Base-by-base conservation (phyloP, 1,140 invertebrate species). In the Brachionus sp. region DNA sequence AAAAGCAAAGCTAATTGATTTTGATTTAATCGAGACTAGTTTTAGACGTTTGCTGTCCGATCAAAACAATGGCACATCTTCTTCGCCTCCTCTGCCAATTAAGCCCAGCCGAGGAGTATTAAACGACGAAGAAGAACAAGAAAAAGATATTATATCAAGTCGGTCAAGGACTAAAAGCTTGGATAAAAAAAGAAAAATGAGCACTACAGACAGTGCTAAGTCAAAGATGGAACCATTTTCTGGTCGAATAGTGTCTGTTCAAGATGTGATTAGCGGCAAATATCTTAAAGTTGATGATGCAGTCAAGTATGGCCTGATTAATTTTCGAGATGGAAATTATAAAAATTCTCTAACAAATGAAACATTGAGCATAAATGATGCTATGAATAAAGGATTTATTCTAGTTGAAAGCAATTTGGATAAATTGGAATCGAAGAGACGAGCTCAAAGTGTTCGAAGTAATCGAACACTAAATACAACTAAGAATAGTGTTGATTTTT, bases 311-410 rank as follows among this genome's bases (percentile, higher is more conserved):
- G 70, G 70, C 6, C 12, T 75, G 5, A 75, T 75, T 25, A 75
- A 75, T 46, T 75, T 75, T 33, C 23, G 16, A 0, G 42, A 75
- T 39, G 70, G 39, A 25, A 46, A 42, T 29, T 75, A 50, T 7
- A 75, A 75, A 46, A 75, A 75, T 75, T 75, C 70, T 5, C n/a
- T 75, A 7, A 75, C 70, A 29, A 46, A 75, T 50, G 23, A 75
- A 46, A 75, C 19, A 1, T 10, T 75, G 19, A 75, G 44, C 9
- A 50, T 75, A 19, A 75, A 75, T 13, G 70, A 75, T 13, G 70
- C 70, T 12, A 75, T 75, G 70, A 44, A 75, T 12, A 23, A 3
- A 5, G 70, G 70, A 1, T 75, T 46, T 10, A 75, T 75, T 75
- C 46, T 75, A 46, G 70, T 75, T 13, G 70, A 75, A 16, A 75